Evolutionary conservation across 2,113 vertebrate species (phyloP).

Genomic region (Aldabrachelys gigantea): DNA sequence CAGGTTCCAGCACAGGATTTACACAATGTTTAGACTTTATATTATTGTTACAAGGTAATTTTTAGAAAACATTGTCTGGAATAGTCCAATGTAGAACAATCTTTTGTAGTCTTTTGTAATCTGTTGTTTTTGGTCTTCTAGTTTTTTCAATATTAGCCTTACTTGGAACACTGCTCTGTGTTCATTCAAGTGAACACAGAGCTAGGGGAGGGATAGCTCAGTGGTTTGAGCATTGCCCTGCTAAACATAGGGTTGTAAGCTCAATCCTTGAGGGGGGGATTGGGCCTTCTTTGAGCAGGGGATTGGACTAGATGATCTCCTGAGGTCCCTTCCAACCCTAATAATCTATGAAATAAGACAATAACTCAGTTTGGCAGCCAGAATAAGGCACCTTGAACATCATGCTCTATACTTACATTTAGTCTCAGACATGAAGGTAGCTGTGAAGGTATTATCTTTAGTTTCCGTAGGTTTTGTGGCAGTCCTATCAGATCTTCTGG

Average conservation of each 20-base stretch:
- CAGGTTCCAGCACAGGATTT: background rate
- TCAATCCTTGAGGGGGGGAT: too few species aligned
- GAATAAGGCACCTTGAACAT: background rate
- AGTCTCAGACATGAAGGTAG: background rate
- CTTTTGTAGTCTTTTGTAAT: background rate
- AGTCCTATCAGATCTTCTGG: background rate
- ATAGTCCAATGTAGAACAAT: background rate
- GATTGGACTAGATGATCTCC: too few species aligned
- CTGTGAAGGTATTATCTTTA: background rate
- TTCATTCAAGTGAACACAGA: background rate
- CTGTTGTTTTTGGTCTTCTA: background rate
- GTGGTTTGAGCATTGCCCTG: too few species aligned
- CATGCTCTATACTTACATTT: background rate
- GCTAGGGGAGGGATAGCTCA: too few species aligned
- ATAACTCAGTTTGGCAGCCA: background rate
- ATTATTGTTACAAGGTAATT: background rate
- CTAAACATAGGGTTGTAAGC: too few species aligned
- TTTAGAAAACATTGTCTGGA: background rate
- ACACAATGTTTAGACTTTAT: background rate
- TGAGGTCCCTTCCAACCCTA: too few species aligned
- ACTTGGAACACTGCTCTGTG: background rate
- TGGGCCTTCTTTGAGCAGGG: too few species aligned
- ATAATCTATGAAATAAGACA: background rate
- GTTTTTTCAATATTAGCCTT: background rate
- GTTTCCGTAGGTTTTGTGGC: background rate